phyloP scores from a whole-genome alignment of 2,797 vertebrate genomes.

The Perodicticus potto region DNA sequence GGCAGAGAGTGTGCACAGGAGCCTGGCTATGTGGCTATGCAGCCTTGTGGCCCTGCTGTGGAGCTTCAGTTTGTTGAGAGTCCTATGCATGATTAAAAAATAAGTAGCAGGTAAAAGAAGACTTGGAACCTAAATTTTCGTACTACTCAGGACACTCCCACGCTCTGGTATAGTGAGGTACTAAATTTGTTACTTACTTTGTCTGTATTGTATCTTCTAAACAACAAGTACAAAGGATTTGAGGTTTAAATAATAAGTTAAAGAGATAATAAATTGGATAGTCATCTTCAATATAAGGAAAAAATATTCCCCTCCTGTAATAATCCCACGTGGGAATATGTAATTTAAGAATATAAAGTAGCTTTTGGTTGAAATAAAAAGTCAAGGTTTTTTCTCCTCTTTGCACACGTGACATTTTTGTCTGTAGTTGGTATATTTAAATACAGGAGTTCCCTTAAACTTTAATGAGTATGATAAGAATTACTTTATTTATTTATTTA shows the following conservation, averaged over 20 bases:
- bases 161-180: neutral
- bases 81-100: neutral
- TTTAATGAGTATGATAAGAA: constrained; percentile 2
- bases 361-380: constrained; percentile 31
- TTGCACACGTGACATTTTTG: constrained; percentile 40
- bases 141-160: neutral
- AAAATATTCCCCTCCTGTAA: neutral
- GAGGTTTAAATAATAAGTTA: constrained; percentile 11
- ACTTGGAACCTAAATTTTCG: neutral
- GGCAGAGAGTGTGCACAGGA: neutral
- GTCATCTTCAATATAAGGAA: constrained; percentile 5
- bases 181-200: neutral
- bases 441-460: neutral
- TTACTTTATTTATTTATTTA: neutral
- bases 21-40: neutral
- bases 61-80: neutral
- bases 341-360: constrained; percentile 50
- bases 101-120: neutral
- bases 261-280: neutral
- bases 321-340: neutral
- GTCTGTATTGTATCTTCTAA: neutral
- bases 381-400: neutral
- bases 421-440: constrained; percentile 41
- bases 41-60: neutral
- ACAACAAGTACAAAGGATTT: neutral